Conservation (phyloP, 2,113 vertebrate genomes). For the Hiodon tergisus region DNA sequence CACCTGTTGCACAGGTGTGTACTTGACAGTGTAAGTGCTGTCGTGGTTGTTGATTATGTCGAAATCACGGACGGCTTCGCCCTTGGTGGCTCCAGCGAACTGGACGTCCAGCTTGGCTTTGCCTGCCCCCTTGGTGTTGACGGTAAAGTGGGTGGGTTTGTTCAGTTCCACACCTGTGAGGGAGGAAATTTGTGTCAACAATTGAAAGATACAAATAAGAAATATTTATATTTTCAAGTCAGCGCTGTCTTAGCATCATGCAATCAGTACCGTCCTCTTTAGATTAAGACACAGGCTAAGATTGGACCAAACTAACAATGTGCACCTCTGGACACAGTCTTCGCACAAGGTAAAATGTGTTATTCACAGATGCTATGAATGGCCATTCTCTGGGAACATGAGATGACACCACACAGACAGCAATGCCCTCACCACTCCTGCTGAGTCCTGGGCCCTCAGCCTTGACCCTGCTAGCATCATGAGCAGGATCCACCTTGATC, state of each 20-base stretch:
- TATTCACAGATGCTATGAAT: no score
- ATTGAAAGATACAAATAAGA: background rate
- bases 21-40: conserved; percentile 83
- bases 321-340: no score
- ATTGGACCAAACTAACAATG: no score
- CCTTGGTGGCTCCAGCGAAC: conserved; percentile 73
- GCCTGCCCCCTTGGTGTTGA: conserved; percentile 79
- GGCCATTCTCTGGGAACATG: no score
- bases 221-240: background rate
- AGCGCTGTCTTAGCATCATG: no score
- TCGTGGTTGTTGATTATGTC: conserved; percentile 84
- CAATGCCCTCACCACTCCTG: conserved; percentile 66
- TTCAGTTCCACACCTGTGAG: conserved; percentile 74
- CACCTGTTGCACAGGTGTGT: conserved; percentile 85
- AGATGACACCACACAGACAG: background rate
- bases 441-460: conserved; percentile 83
- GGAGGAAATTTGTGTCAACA: background rate
- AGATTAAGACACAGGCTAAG: no score
- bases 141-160: conserved; percentile 85
- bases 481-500: conserved; percentile 84
- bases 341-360: no score
- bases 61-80: conserved; percentile 72
- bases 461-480: conserved; percentile 89
- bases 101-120: conserved; percentile 80
- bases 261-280: no score